A percentile compares a stretch with the other conserved stretches of the same genome.
phyloP scores from a whole-genome alignment of 1,140 invertebrate species.

The Pachypsylla venusta region DNA sequence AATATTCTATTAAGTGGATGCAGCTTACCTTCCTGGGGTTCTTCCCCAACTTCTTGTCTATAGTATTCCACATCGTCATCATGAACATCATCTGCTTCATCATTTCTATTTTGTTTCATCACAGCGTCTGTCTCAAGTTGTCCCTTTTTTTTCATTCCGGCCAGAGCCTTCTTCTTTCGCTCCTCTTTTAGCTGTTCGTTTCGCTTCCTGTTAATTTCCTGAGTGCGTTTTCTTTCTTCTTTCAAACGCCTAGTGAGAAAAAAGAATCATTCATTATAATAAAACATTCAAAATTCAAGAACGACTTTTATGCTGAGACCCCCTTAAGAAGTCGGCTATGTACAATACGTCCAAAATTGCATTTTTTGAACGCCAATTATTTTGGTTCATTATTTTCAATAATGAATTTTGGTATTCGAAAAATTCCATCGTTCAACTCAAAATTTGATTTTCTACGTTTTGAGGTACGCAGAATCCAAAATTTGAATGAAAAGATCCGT shows the following conservation, averaged over 20 bases:
- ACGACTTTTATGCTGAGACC: too few relatives aligned
- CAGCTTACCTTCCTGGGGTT: conserved; percentile 12
- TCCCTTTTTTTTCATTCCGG: conserved; percentile 12
- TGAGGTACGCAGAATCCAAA: too few relatives aligned
- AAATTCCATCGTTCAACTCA: too few relatives aligned
- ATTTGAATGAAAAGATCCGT: too few relatives aligned
- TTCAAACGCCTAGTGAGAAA: conserved; percentile 7
- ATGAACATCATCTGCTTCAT: conserved; percentile 9
- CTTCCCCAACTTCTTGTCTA: conserved; percentile 14
- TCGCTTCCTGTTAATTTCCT: conserved; percentile 8
- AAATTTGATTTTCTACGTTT: too few relatives aligned
- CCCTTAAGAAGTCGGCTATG: too few relatives aligned
- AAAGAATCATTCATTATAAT: too few relatives aligned
- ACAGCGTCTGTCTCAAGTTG: conserved; percentile 9
- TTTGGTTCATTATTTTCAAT: too few relatives aligned
- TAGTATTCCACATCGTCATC: conserved; percentile 15
- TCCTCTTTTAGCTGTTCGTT: conserved; percentile 14
- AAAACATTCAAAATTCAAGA: too few relatives aligned
- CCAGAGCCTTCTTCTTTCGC: conserved; percentile 9
- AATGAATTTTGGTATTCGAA: too few relatives aligned
- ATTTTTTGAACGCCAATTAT: too few relatives aligned
- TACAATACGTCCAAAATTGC: conserved; percentile 13
- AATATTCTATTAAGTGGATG: too few relatives aligned
- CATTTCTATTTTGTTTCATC: conserved; percentile 7
- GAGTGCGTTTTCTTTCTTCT: conserved; percentile 6